Evolutionary conservation across 2,797 vertebrate genomes (phyloP).

Genomic region (Labroides dimidiatus): DNA sequence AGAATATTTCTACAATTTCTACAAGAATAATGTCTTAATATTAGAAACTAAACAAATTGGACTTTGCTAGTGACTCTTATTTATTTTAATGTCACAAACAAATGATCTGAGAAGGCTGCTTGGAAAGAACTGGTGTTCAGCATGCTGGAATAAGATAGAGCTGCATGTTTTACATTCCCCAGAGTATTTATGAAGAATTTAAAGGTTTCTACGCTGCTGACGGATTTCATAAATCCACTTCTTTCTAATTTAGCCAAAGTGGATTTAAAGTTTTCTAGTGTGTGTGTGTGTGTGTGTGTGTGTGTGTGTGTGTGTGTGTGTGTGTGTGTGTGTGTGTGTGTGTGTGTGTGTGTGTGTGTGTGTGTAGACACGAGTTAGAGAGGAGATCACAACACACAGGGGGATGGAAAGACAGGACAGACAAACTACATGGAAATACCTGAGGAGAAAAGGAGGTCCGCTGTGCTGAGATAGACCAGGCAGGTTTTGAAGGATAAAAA

Average conservation of each 20-base stretch:
- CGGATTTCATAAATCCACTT: background rate
- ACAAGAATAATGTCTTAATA: too few species aligned
- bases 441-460: too few species aligned
- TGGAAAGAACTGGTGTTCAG: background rate
- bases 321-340: background rate
- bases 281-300: background rate
- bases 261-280: background rate
- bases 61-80: background rate
- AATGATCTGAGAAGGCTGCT: background rate
- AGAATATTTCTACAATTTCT: too few species aligned
- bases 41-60: too few species aligned
- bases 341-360: background rate
- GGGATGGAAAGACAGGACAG: too few species aligned
- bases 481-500: too few species aligned
- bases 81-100: background rate
- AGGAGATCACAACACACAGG: background rate
- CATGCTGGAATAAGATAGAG: background rate
- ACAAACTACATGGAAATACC: too few species aligned
- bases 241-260: background rate
- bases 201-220: background rate
- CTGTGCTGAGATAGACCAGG: too few species aligned
- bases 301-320: background rate
- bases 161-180: background rate
- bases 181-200: slow-evolving; percentile 1
- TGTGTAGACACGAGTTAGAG: background rate